Conservation (phyloP, 2,888 invertebrate genomes). For the Drosophila neotestacea region DNA sequence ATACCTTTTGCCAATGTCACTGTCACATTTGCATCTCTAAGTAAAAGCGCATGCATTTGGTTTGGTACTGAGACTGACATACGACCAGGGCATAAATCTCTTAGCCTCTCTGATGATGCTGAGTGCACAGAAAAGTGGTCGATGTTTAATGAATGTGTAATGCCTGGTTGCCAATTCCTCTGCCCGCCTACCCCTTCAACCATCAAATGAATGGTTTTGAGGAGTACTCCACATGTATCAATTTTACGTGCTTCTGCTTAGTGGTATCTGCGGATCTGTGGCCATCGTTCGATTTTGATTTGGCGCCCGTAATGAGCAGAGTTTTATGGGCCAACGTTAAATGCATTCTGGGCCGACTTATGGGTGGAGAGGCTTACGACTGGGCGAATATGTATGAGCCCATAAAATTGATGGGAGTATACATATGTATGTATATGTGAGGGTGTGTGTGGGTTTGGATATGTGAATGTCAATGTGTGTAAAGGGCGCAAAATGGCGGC, state of each 20-base stretch:
- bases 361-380: slow-evolving; percentile 27
- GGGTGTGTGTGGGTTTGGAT: slow-evolving; percentile 13
- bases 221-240: slow-evolving; percentile 66
- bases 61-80: slow-evolving; percentile 42
- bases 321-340: slow-evolving; percentile 60
- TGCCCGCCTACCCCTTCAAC: not conserved
- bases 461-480: slow-evolving; percentile 13
- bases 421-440: slow-evolving; percentile 10
- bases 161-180: slow-evolving; percentile 14
- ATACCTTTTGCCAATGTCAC: not conserved
- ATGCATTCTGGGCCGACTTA: slow-evolving; percentile 48
- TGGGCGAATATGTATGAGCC: slow-evolving; percentile 52
- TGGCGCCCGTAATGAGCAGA: slow-evolving; percentile 71
- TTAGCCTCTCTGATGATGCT: slow-evolving; percentile 37
- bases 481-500: slow-evolving; percentile 46
- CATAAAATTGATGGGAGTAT: slow-evolving; percentile 70
- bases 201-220: slow-evolving; percentile 27
- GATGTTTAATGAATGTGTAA: slow-evolving; percentile 69
- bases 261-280: slow-evolving; percentile 42
- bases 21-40: slow-evolving; percentile 38
- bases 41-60: slow-evolving; percentile 30
- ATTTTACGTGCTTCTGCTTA: slow-evolving; percentile 67
- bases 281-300: slow-evolving; percentile 71
- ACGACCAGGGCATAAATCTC: slow-evolving; percentile 56
- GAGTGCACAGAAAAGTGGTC: slow-evolving; percentile 70